Evolutionary conservation across 2,797 vertebrate genomes (phyloP).

Genomic region (Gastrophryne carolinensis): DNA sequence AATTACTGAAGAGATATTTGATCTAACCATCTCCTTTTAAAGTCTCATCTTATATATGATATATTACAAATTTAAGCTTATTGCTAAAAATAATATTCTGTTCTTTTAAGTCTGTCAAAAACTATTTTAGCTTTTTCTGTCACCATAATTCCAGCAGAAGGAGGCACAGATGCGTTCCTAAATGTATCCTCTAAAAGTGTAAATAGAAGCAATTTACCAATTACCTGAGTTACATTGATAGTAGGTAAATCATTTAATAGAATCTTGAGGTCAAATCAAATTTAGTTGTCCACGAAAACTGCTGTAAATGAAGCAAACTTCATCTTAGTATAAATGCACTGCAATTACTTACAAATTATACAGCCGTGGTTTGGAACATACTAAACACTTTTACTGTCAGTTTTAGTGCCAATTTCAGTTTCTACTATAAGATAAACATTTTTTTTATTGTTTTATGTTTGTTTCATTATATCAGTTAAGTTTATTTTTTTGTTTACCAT

Average conservation of each 20-base stretch:
- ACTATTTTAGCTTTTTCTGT: not conserved
- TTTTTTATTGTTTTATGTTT: too few species aligned
- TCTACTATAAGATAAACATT: too few species aligned
- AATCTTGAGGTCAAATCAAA: slow-evolving; percentile 12
- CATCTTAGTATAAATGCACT: too few species aligned
- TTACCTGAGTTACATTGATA: slow-evolving; percentile 31
- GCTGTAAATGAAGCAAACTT: too few species aligned
- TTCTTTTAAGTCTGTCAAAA: not conserved
- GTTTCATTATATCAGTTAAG: too few species aligned
- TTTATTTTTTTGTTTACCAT: too few species aligned
- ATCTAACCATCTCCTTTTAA: not conserved
- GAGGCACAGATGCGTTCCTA: slow-evolving; percentile 32
- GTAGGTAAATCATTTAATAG: not conserved
- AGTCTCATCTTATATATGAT: not conserved
- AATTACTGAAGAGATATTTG: not conserved
- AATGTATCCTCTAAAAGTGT: slow-evolving; percentile 41
- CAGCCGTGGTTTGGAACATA: too few species aligned
- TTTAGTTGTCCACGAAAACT: not conserved
- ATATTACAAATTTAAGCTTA: not conserved
- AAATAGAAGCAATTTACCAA: slow-evolving; percentile 27
- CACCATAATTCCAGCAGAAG: slow-evolving; percentile 17
- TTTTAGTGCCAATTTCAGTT: too few species aligned
- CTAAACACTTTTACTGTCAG: too few species aligned
- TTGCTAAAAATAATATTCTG: not conserved
- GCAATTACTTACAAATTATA: too few species aligned